Evolutionary conservation across 1,140 invertebrate species (phyloP).

Genomic region (Ctenoplectra terminalis): DNA sequence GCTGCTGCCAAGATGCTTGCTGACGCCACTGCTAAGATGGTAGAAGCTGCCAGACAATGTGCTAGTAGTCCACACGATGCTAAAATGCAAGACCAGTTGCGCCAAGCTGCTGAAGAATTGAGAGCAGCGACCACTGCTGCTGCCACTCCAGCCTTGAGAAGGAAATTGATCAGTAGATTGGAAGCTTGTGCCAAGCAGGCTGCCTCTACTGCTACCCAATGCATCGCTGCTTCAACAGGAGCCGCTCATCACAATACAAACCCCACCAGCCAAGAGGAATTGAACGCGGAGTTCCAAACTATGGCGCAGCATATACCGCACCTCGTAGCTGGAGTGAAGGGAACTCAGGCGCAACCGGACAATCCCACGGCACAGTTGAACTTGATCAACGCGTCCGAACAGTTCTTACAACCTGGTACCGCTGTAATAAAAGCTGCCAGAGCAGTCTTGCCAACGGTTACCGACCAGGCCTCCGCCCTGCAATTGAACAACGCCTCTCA

Average conservation of each 20-base stretch:
- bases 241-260: slow-evolving; percentile 89
- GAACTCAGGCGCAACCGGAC: slow-evolving; percentile 88
- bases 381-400: slow-evolving; percentile 93
- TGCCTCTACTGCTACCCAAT: slow-evolving; percentile 94
- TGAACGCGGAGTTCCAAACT: slow-evolving; percentile 89
- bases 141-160: slow-evolving; percentile 90
- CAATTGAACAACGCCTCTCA: slow-evolving; percentile 88
- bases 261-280: slow-evolving; percentile 86
- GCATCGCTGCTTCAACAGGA: slow-evolving; percentile 93
- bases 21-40: slow-evolving; percentile 97
- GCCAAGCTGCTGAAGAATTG: slow-evolving; percentile 95
- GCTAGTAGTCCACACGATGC: slow-evolving; percentile 93
- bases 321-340: slow-evolving; percentile 92
- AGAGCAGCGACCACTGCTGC: slow-evolving; percentile 93
- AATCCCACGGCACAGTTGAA: slow-evolving; percentile 90
- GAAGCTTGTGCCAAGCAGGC: slow-evolving; percentile 94
- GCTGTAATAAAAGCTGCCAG: slow-evolving; percentile 90
- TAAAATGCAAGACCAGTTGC: slow-evolving; percentile 91
- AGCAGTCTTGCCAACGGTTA: slow-evolving; percentile 93
- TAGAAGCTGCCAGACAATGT: slow-evolving; percentile 97
- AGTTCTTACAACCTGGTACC: slow-evolving; percentile 90
- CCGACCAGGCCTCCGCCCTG: slow-evolving; percentile 90
- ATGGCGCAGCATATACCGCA: slow-evolving; percentile 92
- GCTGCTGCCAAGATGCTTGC: slow-evolving; percentile 96
- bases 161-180: slow-evolving; percentile 89